phyloP scores from a whole-genome alignment of 2,888 invertebrate species.

The Cremastobaeus sp. region DNA sequence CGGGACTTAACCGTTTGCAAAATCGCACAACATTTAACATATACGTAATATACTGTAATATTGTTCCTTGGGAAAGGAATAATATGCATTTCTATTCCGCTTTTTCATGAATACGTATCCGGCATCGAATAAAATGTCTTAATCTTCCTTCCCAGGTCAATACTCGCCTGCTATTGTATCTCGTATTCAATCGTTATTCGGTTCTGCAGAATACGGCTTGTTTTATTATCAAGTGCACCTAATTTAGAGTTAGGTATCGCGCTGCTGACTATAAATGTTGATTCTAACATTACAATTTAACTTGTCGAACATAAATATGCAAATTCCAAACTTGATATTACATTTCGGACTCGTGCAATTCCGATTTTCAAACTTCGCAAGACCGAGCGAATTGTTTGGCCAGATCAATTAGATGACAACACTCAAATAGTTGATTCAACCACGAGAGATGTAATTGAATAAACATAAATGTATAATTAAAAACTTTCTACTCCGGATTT shows the following conservation, averaged over 20 bases:
- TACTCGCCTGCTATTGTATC: conserved; percentile 47
- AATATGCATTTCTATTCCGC: conserved; percentile 53
- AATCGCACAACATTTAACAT: conserved; percentile 41
- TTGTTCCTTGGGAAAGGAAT: conserved; percentile 33
- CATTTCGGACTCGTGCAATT: conserved; percentile 4
- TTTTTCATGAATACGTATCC: conserved; percentile 54
- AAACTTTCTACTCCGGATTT: no score
- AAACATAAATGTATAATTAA: no score
- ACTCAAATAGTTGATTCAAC: no score
- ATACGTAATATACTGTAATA: conserved; percentile 49
- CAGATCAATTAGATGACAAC: conserved; percentile 10
- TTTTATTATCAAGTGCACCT: conserved; percentile 39
- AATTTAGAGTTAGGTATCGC: conserved; percentile 49
- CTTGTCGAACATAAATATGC: conserved; percentile 41
- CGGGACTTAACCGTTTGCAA: conserved; percentile 36
- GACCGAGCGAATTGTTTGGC: conserved; percentile 12
- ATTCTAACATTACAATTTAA: conserved; percentile 43
- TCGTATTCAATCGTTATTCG: no score
- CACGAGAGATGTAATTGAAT: no score
- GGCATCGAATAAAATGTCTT: conserved; percentile 51
- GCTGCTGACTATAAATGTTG: conserved; percentile 47
- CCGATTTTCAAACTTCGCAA: conserved; percentile 18
- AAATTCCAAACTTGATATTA: conserved; percentile 34
- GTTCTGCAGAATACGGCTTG: no score
- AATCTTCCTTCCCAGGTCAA: conserved; percentile 50